phyloP scores from a whole-genome alignment of 1,140 invertebrate genomes.

The Asobara japonica region DNA sequence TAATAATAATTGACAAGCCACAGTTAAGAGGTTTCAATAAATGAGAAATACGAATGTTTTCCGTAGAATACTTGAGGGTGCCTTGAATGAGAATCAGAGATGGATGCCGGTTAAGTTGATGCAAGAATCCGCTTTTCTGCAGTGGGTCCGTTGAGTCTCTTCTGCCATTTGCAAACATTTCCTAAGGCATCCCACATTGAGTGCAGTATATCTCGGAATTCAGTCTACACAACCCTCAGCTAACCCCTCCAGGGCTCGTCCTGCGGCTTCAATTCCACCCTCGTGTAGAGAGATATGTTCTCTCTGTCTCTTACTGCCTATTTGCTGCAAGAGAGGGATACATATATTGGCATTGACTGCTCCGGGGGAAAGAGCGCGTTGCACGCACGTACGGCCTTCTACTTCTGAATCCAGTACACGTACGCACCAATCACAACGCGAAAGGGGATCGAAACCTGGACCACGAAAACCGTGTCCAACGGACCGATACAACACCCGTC shows the following conservation, averaged over 20 bases:
- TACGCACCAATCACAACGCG: conserved; percentile 57
- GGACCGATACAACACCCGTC: conserved; percentile 47
- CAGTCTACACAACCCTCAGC: conserved; percentile 21
- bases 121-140: conserved; percentile 34
- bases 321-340: background rate
- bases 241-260: background rate
- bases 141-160: background rate
- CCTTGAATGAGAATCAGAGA: background rate
- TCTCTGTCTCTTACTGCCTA: background rate
- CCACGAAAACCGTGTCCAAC: conserved; percentile 42
- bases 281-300: background rate
- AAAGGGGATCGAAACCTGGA: conserved; percentile 49
- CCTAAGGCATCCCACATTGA: conserved; percentile 20
- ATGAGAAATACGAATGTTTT: background rate
- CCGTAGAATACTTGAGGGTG: background rate
- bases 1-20: background rate
- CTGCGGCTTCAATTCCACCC: conserved; percentile 12
- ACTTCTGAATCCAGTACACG: conserved; percentile 51
- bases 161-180: conserved; percentile 39
- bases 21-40: background rate
- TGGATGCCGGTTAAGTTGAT: conserved; percentile 4
- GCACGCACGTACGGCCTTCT: conserved; percentile 53
- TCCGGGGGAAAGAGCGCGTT: conserved; percentile 30
- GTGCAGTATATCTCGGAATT: conserved; percentile 29
- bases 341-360: background rate